Evolutionary conservation across 1,140 invertebrate genomes (phyloP), one percentile per base, ranked within the genome.

Genomic region (Gonioctena quinquepunctata): DNA sequence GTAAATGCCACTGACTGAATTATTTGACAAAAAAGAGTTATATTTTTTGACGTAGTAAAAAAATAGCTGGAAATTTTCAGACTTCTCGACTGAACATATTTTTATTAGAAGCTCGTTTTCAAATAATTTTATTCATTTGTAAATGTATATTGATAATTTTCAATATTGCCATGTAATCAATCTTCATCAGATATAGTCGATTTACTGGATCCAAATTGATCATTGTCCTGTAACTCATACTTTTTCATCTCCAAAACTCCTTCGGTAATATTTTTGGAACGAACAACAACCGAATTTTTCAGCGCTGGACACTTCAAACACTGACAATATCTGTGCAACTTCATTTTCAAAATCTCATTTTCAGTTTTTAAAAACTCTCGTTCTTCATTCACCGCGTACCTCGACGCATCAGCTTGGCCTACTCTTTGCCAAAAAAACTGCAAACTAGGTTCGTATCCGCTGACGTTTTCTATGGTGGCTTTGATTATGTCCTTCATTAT

Each of bases 381-480:
- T 71, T 80, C 77, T 68, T 80, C 79, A 56, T 73, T 76, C 1
- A 80, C 33, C 16, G 72, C 62, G 52, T 73, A 69, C 28, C 76
- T 71, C 8, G 66, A 52, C 1, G 75, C 70, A 28, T 79, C 75
- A 8, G 72, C 74, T 54, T 77, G 62, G 4, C 73, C 77, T 2
- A 80, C 65, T 42, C 74, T 68, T 42, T 78, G 74, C 79, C 79
- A 80, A 71, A 80, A 80, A 22, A 78, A 22, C n/a, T 76, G 69
- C 33, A 79, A 13, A 22, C 33, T 27, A 49, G 54, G 16, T 1
- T 64, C 33, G 18, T 68, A 68, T 48, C 61, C 68, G 3, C 70
- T 52, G 1, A 27, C n/a, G 25, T 67, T 33, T 3, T 68, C 54
- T 18, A 59, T 50, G 23, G 23, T 66, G 21, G 33, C 28, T 56